Percentiles rank a stretch among this genome's conserved stretches.
These are phyloP conservation scores for Steinernema feltiae DNA, from an alignment of 1,140 invertebrate species.

Conservation along the genomic window DNA sequence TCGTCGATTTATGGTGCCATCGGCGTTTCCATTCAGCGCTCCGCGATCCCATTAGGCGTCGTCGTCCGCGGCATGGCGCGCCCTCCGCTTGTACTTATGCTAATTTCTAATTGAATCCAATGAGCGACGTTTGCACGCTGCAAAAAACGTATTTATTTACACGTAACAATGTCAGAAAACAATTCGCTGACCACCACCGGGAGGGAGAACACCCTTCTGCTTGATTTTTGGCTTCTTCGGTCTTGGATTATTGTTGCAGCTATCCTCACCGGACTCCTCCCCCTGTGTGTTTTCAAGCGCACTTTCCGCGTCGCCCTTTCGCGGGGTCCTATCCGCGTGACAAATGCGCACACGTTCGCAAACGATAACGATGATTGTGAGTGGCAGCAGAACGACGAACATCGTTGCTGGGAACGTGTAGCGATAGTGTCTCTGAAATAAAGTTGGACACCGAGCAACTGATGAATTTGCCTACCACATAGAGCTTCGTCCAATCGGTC, in stretches of 20 bases:
- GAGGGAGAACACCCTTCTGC: neutral
- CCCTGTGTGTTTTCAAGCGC: neutral
- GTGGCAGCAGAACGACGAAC: neutral
- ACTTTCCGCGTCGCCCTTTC: neutral
- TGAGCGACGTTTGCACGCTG: neutral
- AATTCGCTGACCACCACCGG: neutral
- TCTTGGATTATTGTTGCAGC: neutral
- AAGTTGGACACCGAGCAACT: neutral
- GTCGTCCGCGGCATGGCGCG: neutral
- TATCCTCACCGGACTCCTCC: neutral
- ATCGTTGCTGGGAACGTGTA: slow-evolving; percentile 6
- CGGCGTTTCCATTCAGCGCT: neutral
- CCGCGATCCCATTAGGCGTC: neutral
- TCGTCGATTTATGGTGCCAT: slow-evolving; percentile 6
- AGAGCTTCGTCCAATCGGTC: neutral
- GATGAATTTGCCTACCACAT: neutral
- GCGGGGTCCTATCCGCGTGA: neutral
- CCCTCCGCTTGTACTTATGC: slow-evolving; percentile 5
- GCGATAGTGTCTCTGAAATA: neutral
- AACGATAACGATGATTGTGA: neutral
- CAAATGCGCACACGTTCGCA: neutral
- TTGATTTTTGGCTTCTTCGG: neutral
- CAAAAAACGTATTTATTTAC: neutral
- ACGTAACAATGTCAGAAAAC: neutral
- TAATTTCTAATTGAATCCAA: neutral